phyloP scores from a whole-genome alignment of 2,888 invertebrate species.

The Lepidocyrtoides sp. region DNA sequence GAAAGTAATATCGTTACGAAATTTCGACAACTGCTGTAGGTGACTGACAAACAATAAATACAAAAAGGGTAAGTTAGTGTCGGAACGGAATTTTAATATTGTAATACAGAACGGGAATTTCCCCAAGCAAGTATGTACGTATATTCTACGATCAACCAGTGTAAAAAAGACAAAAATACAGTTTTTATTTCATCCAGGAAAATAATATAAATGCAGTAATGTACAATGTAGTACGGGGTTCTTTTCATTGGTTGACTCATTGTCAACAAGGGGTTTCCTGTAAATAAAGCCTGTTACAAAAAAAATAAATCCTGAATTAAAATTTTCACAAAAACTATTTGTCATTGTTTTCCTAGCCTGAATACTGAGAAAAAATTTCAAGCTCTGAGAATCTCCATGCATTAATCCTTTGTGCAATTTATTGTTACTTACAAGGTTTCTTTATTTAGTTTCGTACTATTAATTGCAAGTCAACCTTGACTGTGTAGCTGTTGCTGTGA shows the following conservation, averaged over 20 bases:
- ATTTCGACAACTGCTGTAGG: too few species aligned
- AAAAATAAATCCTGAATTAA: background rate
- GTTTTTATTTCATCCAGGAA: conserved; percentile 11
- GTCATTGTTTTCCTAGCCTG: background rate
- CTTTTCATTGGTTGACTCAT: background rate
- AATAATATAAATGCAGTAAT: background rate
- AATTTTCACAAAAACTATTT: background rate
- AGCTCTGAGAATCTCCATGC: conserved; percentile 11
- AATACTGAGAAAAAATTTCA: conserved; percentile 18
- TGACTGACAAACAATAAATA: too few species aligned
- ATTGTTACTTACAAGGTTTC: too few species aligned
- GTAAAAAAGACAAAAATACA: background rate
- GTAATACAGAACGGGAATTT: too few species aligned
- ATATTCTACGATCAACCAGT: background rate
- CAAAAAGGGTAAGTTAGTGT: too few species aligned
- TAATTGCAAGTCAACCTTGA: conserved; percentile 54
- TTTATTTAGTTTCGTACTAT: background rate
- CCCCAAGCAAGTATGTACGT: too few species aligned
- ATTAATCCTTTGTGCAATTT: background rate
- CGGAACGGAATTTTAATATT: too few species aligned
- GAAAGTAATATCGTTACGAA: too few species aligned
- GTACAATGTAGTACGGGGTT: background rate
- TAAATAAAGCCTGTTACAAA: background rate
- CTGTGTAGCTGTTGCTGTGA: background rate
- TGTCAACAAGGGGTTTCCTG: conserved; percentile 16